Percentiles rank a stretch among this genome's conserved stretches.
Evolutionary conservation across 2,888 invertebrate genomes (phyloP).

Genomic region (Hirtodrosophila trivittata): DNA sequence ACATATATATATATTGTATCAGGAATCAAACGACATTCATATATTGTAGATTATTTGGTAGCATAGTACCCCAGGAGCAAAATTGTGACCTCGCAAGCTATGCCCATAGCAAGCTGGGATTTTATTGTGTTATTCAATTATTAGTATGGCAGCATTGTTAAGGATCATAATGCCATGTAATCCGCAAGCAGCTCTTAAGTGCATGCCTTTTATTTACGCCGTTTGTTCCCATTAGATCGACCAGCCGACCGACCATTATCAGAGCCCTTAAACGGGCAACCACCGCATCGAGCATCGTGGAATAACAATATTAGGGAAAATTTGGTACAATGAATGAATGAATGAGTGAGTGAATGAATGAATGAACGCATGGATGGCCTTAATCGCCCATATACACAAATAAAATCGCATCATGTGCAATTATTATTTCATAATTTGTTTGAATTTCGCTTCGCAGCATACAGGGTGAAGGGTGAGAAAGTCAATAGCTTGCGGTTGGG

Average conservation of each 20-base stretch:
- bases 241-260: slow-evolving; percentile 48
- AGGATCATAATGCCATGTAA: slow-evolving; percentile 73
- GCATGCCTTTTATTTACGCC: slow-evolving; percentile 76
- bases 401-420: slow-evolving; percentile 74
- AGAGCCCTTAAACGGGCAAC: slow-evolving; percentile 59
- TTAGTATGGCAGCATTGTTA: slow-evolving; percentile 64
- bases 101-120: slow-evolving; percentile 36
- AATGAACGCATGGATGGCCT: slow-evolving; percentile 37
- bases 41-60: too few relatives aligned
- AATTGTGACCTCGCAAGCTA: too few relatives aligned
- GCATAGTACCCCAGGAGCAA: too few relatives aligned
- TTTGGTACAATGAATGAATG: slow-evolving; percentile 41
- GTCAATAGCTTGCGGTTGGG: slow-evolving; percentile 70
- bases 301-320: slow-evolving; percentile 40
- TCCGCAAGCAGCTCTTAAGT: slow-evolving; percentile 71
- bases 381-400: slow-evolving; percentile 52
- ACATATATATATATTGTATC: too few relatives aligned
- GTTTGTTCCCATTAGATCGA: slow-evolving; percentile 65
- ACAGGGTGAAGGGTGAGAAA: slow-evolving; percentile 79
- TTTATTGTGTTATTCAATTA: slow-evolving; percentile 77
- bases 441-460: slow-evolving; percentile 51
- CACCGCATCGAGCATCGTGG: slow-evolving; percentile 49
- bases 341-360: too few relatives aligned
- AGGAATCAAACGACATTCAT: too few relatives aligned
- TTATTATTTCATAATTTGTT: slow-evolving; percentile 80